phyloP scores from a whole-genome alignment of 1,140 invertebrate genomes.

The Steinernema khuongi region DNA sequence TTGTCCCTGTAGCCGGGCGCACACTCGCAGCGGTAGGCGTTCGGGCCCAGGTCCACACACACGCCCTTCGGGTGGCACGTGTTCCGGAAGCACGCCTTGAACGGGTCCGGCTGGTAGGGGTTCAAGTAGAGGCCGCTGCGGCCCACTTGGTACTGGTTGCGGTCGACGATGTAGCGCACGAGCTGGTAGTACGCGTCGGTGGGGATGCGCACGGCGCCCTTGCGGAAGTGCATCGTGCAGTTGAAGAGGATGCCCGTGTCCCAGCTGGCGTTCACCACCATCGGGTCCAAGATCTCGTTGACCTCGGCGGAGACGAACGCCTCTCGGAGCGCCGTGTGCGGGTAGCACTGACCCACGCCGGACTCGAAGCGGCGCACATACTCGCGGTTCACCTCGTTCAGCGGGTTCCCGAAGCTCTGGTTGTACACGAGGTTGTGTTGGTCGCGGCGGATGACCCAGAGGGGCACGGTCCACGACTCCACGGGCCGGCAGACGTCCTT shows the following conservation, averaged over 20 bases:
- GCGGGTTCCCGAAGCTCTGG: slow-evolving; percentile 52
- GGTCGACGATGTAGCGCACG: slow-evolving; percentile 51
- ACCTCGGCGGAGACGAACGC: slow-evolving; percentile 55
- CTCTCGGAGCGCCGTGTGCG: slow-evolving; percentile 50
- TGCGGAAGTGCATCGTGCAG: slow-evolving; percentile 55
- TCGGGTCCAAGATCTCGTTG: slow-evolving; percentile 56
- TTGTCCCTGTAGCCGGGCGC: slow-evolving; percentile 45
- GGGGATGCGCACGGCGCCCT: slow-evolving; percentile 51
- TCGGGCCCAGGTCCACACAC: slow-evolving; percentile 55
- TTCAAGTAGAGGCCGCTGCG: slow-evolving; percentile 52
- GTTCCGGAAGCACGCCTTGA: slow-evolving; percentile 58
- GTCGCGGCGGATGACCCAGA: slow-evolving; percentile 50
- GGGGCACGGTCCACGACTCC: slow-evolving; percentile 51
- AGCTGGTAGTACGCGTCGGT: slow-evolving; percentile 51
- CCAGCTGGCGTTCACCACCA: slow-evolving; percentile 48
- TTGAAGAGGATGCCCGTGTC: slow-evolving; percentile 57
- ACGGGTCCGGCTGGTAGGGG: slow-evolving; percentile 54
- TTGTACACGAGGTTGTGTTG: slow-evolving; percentile 52
- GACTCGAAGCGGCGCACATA: slow-evolving; percentile 49
- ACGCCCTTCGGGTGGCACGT: slow-evolving; percentile 55
- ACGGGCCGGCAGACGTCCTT: slow-evolving; percentile 49
- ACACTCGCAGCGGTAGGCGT: slow-evolving; percentile 52
- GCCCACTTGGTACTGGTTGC: slow-evolving; percentile 56
- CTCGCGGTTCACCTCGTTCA: slow-evolving; percentile 49
- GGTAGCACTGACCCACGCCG: slow-evolving; percentile 53